A percentile compares a stretch with the other conserved stretches of the same genome.
These are phyloP conservation scores for Eilema griseolum DNA, from an alignment of 2,888 invertebrate species.

Conservation along the genomic window DNA sequence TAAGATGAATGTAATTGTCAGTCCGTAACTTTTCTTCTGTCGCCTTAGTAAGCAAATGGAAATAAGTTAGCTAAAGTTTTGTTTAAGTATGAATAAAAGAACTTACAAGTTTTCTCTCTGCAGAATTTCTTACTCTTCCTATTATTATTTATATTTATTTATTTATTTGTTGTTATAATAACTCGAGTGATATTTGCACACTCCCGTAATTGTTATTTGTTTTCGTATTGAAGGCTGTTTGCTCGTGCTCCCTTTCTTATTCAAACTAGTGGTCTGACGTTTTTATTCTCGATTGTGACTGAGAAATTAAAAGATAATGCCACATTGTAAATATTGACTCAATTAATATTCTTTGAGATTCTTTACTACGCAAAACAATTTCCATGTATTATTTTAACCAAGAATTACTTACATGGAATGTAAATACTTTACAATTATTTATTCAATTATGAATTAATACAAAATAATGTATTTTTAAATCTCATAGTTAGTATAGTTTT, in stretches of 20 bases:
- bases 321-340: not conserved
- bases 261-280: not conserved
- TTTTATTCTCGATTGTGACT: not conserved
- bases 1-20: constrained; percentile 58
- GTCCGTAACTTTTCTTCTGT: constrained; percentile 52
- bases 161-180: constrained; percentile 51
- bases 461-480: no score
- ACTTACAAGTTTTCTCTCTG: constrained; percentile 42
- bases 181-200: constrained; percentile 43
- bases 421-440: no score
- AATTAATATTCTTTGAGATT: no score
- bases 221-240: constrained; percentile 11
- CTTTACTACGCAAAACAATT: no score
- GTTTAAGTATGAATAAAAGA: constrained; percentile 61
- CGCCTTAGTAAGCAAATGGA: constrained; percentile 57
- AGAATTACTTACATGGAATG: no score
- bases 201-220: constrained; percentile 32
- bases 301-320: not conserved
- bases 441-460: no score
- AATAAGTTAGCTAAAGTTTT: constrained; percentile 63
- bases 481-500: no score
- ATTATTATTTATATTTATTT: constrained; percentile 49
- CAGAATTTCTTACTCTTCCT: constrained; percentile 40
- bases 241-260: not conserved
- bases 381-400: no score